These are phyloP conservation scores for Artibeus lituratus DNA, from an alignment of 2,797 vertebrate genomes.

Conservation along the genomic window DNA sequence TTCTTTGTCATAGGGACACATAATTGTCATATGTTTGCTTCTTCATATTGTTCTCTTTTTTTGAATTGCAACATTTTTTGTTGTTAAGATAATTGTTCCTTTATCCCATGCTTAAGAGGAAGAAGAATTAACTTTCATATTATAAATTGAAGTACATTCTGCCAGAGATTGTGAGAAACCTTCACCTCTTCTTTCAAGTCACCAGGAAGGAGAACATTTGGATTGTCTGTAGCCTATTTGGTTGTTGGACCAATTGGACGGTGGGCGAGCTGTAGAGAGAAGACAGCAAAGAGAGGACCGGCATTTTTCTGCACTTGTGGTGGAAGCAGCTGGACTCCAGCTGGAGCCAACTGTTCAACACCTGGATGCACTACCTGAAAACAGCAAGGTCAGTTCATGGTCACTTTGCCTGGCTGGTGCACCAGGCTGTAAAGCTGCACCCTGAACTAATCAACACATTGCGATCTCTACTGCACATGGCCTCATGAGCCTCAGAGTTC, in stretches of 20 bases:
- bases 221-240: background rate
- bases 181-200: background rate
- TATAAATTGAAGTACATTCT: background rate
- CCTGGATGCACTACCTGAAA: background rate
- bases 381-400: background rate
- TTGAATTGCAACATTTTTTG: background rate
- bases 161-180: background rate
- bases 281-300: background rate
- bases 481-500: background rate
- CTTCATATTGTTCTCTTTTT: background rate
- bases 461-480: background rate
- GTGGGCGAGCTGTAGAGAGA: background rate
- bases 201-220: background rate
- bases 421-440: background rate
- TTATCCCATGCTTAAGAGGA: background rate
- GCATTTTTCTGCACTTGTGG: background rate
- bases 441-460: fast-evolving
- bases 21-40: background rate
- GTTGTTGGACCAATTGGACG: background rate
- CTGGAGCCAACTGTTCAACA: background rate
- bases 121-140: background rate
- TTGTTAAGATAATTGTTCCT: background rate
- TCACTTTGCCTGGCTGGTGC: no score
- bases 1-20: background rate
- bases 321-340: background rate